Evolutionary conservation across 2,797 vertebrate species (phyloP).

Genomic region (Oophaga sylvatica): DNA sequence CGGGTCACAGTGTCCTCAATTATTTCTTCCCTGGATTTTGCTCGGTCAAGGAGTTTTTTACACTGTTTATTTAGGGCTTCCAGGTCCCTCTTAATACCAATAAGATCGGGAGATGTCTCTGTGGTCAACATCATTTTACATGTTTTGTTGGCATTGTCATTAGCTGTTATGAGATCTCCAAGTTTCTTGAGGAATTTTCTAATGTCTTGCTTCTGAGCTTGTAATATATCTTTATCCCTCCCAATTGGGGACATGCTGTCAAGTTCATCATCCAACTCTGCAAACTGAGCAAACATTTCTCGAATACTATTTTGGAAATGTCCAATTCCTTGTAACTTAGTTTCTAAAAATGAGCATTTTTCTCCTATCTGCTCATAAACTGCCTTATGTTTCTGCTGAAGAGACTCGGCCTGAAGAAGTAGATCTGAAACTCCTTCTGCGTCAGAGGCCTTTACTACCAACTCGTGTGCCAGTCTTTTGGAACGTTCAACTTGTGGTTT

Average conservation of each 20-base stretch:
- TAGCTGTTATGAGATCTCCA: constrained; percentile 84
- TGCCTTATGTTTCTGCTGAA: constrained; percentile 80
- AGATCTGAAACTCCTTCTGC: constrained; percentile 86
- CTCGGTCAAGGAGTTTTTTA: constrained; percentile 90
- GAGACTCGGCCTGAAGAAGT: constrained; percentile 82
- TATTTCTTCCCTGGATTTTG: constrained; percentile 82
- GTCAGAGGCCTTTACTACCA: constrained; percentile 85
- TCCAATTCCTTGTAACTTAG: constrained; percentile 93
- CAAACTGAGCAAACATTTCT: constrained; percentile 92
- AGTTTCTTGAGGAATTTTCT: constrained; percentile 83
- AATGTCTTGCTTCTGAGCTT: constrained; percentile 81
- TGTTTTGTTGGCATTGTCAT: constrained; percentile 83
- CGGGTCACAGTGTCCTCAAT: constrained; percentile 79
- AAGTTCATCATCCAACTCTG: constrained; percentile 95
- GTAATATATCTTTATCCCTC: constrained; percentile 78
- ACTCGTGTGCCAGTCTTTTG: constrained; percentile 82
- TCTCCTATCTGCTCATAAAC: constrained; percentile 84
- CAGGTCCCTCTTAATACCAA: constrained; percentile 91
- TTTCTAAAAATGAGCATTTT: constrained; percentile 85
- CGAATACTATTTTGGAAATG: constrained; percentile 95
- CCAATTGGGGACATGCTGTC: constrained; percentile 89
- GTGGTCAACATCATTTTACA: constrained; percentile 91
- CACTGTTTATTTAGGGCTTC: constrained; percentile 94
- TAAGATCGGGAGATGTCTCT: constrained; percentile 89
- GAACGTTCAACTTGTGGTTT: constrained; percentile 83